Conservation (phyloP, 2,797 vertebrate species). For the Lerista edwardsae region DNA sequence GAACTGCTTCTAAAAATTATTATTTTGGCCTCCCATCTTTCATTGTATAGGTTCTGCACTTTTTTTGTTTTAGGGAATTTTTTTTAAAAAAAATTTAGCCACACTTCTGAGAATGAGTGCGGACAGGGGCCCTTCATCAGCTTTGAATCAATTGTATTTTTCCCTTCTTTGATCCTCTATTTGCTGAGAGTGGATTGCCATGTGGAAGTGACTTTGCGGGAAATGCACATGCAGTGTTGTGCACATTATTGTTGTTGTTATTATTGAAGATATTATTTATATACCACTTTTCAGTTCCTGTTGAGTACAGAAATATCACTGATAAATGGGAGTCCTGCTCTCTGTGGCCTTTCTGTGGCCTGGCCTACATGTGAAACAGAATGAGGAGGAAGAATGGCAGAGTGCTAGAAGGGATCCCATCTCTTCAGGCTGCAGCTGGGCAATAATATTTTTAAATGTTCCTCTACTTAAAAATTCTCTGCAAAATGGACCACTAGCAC, state of each 20-base stretch:
- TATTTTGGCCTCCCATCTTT: background rate
- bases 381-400: no score
- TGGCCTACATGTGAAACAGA: no score
- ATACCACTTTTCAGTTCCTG: background rate
- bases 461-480: no score
- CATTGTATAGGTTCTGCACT: background rate
- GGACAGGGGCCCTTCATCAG: conserved; percentile 8
- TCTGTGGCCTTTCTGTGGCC: background rate
- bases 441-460: no score
- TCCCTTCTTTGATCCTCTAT: conserved; percentile 10
- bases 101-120: background rate
- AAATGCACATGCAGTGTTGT: background rate
- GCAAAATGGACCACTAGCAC: no score
- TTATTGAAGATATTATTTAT: no score
- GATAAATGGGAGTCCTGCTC: background rate
- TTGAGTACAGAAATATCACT: background rate
- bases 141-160: background rate
- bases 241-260: no score
- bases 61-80: background rate
- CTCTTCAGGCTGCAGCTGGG: no score
- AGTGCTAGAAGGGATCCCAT: no score
- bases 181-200: background rate
- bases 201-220: background rate
- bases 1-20: background rate
- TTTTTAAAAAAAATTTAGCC: background rate